Conservation (phyloP, 2,113 vertebrate genomes). For the Cryptoleucopteryx plumbea region DNA sequence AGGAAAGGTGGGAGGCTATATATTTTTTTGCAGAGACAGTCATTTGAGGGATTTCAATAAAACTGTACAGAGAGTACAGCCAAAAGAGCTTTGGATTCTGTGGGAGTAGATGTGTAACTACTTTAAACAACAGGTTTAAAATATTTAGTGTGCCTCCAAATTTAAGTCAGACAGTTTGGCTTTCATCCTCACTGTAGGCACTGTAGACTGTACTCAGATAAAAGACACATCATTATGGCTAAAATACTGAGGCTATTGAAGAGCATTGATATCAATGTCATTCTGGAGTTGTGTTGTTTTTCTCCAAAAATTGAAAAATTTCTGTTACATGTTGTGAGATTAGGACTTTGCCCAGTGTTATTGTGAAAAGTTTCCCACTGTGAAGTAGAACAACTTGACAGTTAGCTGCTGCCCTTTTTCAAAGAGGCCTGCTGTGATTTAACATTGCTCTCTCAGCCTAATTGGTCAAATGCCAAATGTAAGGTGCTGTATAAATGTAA, state of each 20-base stretch:
- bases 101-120: neutral
- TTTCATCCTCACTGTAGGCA: neutral
- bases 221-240: neutral
- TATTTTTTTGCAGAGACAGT: neutral
- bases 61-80: neutral
- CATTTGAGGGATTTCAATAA: neutral
- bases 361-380: neutral
- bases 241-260: neutral
- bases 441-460: neutral
- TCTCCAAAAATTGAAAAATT: neutral
- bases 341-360: neutral
- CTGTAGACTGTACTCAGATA: neutral
- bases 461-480: neutral
- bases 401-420: neutral
- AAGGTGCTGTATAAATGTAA: conserved; percentile 15
- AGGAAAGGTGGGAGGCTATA: neutral
- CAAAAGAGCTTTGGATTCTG: neutral
- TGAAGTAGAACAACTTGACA: neutral
- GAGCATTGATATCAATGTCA: neutral
- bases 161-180: neutral
- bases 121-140: neutral
- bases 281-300: neutral
- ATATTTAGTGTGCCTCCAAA: neutral
- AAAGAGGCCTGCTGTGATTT: conserved; percentile 3
- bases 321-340: neutral